These are phyloP conservation scores for Amphiprion ocellaris DNA, from an alignment of 2,113 vertebrate species.

Conservation along the genomic window DNA sequence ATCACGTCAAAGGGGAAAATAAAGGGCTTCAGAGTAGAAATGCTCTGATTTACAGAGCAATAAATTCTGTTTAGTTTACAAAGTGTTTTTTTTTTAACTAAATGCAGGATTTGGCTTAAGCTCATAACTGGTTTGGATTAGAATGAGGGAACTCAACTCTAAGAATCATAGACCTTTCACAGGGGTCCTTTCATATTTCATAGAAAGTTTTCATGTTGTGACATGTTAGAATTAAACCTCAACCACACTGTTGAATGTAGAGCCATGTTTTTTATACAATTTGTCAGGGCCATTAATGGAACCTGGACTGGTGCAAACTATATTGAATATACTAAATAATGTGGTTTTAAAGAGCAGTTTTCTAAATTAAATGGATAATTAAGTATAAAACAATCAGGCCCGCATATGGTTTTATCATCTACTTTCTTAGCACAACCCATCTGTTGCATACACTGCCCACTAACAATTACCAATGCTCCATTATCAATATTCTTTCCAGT, in stretches of 20 bases:
- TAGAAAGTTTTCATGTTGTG: background rate
- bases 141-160: background rate
- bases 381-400: background rate
- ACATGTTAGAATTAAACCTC: background rate
- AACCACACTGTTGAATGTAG: background rate
- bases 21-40: constrained; percentile 9
- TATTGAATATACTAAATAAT: background rate
- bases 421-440: background rate
- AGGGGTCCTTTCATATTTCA: too few species aligned
- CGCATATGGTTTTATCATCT: background rate
- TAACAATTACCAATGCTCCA: too few species aligned
- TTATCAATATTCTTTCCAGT: too few species aligned
- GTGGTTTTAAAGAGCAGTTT: background rate
- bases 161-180: background rate
- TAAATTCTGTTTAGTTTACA: constrained; percentile 31
- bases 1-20: constrained; percentile 31
- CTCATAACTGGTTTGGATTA: constrained; percentile 12
- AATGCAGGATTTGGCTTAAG: constrained; percentile 28
- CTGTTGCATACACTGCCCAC: background rate
- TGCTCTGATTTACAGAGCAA: constrained; percentile 20
- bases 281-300: background rate
- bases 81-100: constrained; percentile 7
- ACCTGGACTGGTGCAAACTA: background rate
- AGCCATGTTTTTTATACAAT: background rate
- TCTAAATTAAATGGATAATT: constrained; percentile 1